A percentile compares a stretch with the other conserved stretches of the same genome.
These are phyloP conservation scores for Apostichopus californicus DNA, from an alignment of 35 echinoderm and acorn worm species.

Conservation along the genomic window DNA sequence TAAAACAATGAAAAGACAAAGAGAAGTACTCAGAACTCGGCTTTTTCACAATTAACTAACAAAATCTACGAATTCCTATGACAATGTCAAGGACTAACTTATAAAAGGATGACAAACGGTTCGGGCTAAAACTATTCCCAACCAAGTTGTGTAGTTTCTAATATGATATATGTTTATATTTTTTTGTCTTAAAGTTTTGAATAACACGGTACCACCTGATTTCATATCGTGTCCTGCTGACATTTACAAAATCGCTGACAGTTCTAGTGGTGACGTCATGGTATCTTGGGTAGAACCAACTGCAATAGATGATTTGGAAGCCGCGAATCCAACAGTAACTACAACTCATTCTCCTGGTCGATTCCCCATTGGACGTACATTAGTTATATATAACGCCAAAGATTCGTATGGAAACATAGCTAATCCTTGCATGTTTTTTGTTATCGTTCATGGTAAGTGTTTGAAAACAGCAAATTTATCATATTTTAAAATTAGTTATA, in stretches of 20 bases:
- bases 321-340: not conserved
- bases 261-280: not conserved
- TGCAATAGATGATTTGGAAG: constrained; percentile 17
- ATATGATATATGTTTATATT: not conserved
- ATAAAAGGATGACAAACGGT: too few relatives aligned
- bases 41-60: too few relatives aligned
- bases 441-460: constrained; percentile 30
- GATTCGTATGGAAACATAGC: constrained; percentile 8
- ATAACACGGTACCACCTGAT: not conserved
- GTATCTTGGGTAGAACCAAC: constrained; percentile 21
- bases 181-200: not conserved
- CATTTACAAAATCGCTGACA: constrained; percentile 14
- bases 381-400: not conserved
- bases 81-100: not conserved
- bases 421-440: constrained; percentile 7
- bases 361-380: constrained; percentile 22
- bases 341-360: not conserved
- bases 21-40: not conserved
- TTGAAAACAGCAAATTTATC: not conserved
- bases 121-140: too few relatives aligned
- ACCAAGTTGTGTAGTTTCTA: not conserved
- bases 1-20: too few relatives aligned
- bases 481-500: too few relatives aligned
- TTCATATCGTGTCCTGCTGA: constrained; percentile 40
- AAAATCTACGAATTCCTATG: not conserved